phyloP scores from a whole-genome alignment of 2,113 vertebrate genomes.

The Grallaria varia region DNA sequence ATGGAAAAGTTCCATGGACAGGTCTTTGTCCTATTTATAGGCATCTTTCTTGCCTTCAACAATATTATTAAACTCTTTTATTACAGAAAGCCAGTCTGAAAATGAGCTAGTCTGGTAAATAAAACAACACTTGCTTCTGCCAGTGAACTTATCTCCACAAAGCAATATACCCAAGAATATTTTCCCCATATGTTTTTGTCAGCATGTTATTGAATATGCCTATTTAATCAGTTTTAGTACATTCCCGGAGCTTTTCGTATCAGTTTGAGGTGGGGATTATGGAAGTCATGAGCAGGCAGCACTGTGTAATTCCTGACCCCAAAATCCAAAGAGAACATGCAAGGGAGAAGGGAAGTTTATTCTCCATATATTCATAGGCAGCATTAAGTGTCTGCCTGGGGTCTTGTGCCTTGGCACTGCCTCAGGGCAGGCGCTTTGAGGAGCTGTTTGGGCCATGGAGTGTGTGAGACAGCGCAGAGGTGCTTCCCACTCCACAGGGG shows the following conservation, averaged over 20 bases:
- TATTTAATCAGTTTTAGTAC: neutral
- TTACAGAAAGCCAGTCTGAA: slow-evolving; percentile 40
- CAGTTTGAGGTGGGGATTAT: neutral
- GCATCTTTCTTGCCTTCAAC: slow-evolving; percentile 21
- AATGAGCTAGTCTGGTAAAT: slow-evolving; percentile 53
- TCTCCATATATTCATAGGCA: neutral
- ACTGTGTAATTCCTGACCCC: neutral
- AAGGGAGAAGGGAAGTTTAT: neutral
- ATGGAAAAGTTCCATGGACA: slow-evolving; percentile 25
- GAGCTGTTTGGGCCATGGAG: neutral
- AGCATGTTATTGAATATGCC: neutral
- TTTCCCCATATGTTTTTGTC: slow-evolving; percentile 42
- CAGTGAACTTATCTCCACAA: neutral
- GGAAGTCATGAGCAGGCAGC: neutral
- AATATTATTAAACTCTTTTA: slow-evolving; percentile 60
- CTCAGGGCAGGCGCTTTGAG: neutral
- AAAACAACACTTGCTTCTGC: slow-evolving; percentile 28
- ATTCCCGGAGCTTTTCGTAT: neutral
- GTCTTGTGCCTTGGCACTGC: neutral
- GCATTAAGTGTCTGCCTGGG: neutral
- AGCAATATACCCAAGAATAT: slow-evolving; percentile 24
- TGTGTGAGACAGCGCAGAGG: neutral
- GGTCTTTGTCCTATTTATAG: slow-evolving; percentile 40
- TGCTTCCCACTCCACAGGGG: neutral
- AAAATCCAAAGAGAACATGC: neutral